Evolutionary conservation across 2,888 invertebrate species (phyloP).

Genomic region (Muscina levida): DNA sequence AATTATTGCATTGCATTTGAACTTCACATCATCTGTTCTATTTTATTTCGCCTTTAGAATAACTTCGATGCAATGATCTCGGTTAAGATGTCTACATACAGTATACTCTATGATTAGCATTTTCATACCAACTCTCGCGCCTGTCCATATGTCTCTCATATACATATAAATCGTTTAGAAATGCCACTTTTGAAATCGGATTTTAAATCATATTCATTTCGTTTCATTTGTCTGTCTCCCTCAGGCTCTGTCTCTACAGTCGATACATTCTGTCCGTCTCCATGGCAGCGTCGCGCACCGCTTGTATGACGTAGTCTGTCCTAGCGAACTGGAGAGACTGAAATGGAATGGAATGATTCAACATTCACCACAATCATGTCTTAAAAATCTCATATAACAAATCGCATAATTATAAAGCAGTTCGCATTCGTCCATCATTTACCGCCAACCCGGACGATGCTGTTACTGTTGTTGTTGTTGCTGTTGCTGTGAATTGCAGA

Average conservation of each 20-base stretch:
- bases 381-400: constrained; percentile 78
- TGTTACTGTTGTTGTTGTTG: constrained; percentile 22
- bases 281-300: constrained; percentile 19
- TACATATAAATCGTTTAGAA: constrained; percentile 67
- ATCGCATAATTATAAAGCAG: constrained; percentile 79
- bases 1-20: too few relatives aligned
- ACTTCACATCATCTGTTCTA: too few relatives aligned
- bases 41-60: too few relatives aligned
- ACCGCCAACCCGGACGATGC: constrained; percentile 49
- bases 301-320: constrained; percentile 10
- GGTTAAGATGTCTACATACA: too few relatives aligned
- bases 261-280: constrained; percentile 29
- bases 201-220: constrained; percentile 76
- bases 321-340: constrained; percentile 15
- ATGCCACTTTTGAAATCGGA: constrained; percentile 78
- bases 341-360: constrained; percentile 70
- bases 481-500: constrained; percentile 17
- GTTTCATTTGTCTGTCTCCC: constrained; percentile 57
- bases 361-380: constrained; percentile 76
- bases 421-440: constrained; percentile 68
- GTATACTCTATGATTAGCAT: too few relatives aligned
- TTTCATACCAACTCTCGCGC: constrained; percentile 1
- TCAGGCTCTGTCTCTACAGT: constrained; percentile 53
- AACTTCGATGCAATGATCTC: too few relatives aligned
- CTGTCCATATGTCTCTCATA: constrained; percentile 61